Evolutionary conservation across 2,113 vertebrate species (phyloP).

Genomic region (Rostratula benghalensis): DNA sequence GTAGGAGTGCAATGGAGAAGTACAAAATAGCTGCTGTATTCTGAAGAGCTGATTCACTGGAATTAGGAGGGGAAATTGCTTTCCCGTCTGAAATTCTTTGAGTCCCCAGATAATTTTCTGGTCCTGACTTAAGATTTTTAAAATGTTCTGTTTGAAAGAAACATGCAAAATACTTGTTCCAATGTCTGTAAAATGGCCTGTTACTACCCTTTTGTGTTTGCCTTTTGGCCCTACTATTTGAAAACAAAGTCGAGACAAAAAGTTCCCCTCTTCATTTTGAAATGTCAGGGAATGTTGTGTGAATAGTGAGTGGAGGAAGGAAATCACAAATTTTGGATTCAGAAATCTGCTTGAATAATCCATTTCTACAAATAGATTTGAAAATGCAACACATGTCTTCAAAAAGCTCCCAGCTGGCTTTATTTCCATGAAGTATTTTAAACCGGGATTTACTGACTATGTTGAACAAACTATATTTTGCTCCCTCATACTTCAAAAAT

Average conservation of each 20-base stretch:
- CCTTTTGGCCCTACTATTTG: background rate
- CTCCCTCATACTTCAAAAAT: background rate
- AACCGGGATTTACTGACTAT: background rate
- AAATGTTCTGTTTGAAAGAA: background rate
- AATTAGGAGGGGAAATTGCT: background rate
- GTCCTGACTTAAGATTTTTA: background rate
- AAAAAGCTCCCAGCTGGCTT: conserved; percentile 24
- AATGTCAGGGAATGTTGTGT: background rate
- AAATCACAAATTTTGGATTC: background rate
- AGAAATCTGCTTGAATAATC: conserved; percentile 18
- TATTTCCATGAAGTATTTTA: background rate
- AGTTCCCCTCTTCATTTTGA: background rate
- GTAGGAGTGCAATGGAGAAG: background rate
- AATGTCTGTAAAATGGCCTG: background rate
- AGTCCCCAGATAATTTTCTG: background rate
- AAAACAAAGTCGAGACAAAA: conserved; percentile 13
- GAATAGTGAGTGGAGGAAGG: background rate
- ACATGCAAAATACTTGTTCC: background rate
- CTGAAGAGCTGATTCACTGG: background rate
- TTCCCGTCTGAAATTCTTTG: background rate
- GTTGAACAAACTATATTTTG: background rate
- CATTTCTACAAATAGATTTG: conserved; percentile 11
- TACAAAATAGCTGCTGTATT: background rate
- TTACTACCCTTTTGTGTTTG: background rate
- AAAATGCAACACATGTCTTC: background rate